phyloP scores from a whole-genome alignment of 2,797 vertebrate genomes.

The Rhadinocentrus ornatus region DNA sequence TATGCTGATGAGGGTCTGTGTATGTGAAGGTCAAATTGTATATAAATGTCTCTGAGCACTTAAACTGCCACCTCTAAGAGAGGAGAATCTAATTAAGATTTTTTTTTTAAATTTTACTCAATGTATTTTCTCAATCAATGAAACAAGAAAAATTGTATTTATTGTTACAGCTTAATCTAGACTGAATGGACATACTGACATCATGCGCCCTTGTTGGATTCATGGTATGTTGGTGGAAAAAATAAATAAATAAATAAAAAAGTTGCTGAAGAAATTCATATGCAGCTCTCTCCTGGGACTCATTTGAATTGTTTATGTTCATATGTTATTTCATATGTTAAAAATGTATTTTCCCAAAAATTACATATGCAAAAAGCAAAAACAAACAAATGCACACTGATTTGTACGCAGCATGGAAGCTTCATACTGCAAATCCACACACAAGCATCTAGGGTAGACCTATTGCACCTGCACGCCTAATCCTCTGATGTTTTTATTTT shows the following conservation, averaged over 20 bases:
- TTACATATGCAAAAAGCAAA: not conserved
- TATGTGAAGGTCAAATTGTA: slow-evolving; percentile 19
- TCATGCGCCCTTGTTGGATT: too few species aligned
- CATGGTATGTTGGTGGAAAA: too few species aligned
- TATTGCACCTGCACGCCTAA: not conserved
- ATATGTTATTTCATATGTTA: slow-evolving; percentile 2
- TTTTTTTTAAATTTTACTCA: not conserved
- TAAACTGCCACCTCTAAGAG: not conserved
- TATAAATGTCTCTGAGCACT: not conserved
- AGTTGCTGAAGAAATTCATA: not conserved
- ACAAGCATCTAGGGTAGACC: not conserved
- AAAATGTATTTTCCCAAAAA: not conserved
- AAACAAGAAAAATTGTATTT: too few species aligned
- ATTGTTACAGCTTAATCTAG: too few species aligned
- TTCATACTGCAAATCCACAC: not conserved
- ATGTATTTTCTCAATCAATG: too few species aligned
- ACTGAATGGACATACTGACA: too few species aligned
- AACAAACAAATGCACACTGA: too few species aligned
- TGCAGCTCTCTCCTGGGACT: not conserved
- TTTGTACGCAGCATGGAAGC: not conserved
- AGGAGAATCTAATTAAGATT: not conserved
- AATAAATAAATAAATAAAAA: not conserved
- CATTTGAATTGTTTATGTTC: not conserved
- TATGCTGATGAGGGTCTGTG: not conserved
- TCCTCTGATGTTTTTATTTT: not conserved